These are phyloP conservation scores for Uropetala carovei DNA, from an alignment of 2,888 invertebrate species.

Conservation along the genomic window DNA sequence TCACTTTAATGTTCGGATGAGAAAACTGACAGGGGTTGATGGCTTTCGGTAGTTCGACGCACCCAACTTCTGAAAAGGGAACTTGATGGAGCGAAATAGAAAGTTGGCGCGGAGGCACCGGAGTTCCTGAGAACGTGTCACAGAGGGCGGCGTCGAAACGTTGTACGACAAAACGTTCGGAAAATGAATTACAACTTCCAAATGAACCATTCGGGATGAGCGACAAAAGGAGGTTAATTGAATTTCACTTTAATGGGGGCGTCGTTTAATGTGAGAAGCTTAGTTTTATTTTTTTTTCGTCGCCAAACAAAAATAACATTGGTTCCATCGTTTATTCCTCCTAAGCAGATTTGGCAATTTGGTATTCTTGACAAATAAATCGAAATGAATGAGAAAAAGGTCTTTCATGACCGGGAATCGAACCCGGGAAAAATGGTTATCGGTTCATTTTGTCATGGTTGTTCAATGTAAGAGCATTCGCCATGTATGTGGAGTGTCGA, in stretches of 20 bases:
- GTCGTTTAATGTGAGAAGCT: not conserved
- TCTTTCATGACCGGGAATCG: no score
- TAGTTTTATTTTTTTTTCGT: no score
- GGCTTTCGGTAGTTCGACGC: not conserved
- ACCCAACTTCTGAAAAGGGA: not conserved
- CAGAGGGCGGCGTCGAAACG: not conserved
- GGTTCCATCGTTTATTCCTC: no score
- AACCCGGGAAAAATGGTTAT: no score
- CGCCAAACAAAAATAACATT: no score
- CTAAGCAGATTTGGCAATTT: no score
- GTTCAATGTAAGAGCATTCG: no score
- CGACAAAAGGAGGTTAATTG: constrained; percentile 23
- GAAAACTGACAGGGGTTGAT: not conserved
- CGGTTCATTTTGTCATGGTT: no score
- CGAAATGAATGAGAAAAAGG: no score
- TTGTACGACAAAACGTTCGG: not conserved
- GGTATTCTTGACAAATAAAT: no score
- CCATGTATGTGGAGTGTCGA: no score
- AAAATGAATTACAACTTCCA: constrained; percentile 4
- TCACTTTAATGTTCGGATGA: not conserved
- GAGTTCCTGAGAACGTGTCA: not conserved
- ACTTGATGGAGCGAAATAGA: constrained; percentile 24
- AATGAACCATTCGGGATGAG: not conserved
- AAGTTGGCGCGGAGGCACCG: not conserved
- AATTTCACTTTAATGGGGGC: not conserved